Evolutionary conservation across 2,888 invertebrate species (phyloP).

Genomic region (Linnaemya tessellans): DNA sequence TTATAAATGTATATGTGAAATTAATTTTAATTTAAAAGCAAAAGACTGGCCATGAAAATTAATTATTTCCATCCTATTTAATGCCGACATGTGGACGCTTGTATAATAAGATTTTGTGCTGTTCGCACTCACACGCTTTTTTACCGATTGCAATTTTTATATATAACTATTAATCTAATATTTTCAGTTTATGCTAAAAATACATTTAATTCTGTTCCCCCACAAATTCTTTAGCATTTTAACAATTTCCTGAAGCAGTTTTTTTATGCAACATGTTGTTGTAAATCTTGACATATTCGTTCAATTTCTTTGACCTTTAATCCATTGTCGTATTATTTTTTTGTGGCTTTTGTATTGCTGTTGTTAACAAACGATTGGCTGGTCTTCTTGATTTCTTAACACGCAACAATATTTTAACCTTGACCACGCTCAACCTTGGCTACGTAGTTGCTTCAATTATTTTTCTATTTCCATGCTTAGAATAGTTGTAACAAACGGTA

Average conservation of each 20-base stretch:
- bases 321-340: not conserved
- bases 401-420: constrained; percentile 63
- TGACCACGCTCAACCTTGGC: constrained; percentile 68
- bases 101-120: not conserved
- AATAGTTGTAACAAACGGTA: constrained; percentile 32
- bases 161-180: not conserved
- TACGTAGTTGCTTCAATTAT: constrained; percentile 23
- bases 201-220: not conserved
- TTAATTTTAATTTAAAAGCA: not conserved
- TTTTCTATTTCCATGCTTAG: constrained; percentile 39
- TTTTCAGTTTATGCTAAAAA: not conserved
- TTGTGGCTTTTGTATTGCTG: not conserved
- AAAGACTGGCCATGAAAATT: too few relatives aligned
- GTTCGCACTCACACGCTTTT: not conserved
- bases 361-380: constrained; percentile 43
- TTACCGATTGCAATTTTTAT: not conserved
- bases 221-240: not conserved
- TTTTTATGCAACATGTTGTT: not conserved
- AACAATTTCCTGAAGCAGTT: constrained; percentile 11
- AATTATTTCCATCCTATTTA: too few relatives aligned
- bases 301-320: constrained; percentile 25
- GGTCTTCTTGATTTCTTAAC: constrained; percentile 39
- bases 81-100: not conserved
- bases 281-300: constrained; percentile 22
- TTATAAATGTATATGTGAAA: too few relatives aligned